Percentiles rank a stretch among this genome's conserved stretches.
phyloP scores from a whole-genome alignment of 2,113 vertebrate species.

The Corythoichthys intestinalis region DNA sequence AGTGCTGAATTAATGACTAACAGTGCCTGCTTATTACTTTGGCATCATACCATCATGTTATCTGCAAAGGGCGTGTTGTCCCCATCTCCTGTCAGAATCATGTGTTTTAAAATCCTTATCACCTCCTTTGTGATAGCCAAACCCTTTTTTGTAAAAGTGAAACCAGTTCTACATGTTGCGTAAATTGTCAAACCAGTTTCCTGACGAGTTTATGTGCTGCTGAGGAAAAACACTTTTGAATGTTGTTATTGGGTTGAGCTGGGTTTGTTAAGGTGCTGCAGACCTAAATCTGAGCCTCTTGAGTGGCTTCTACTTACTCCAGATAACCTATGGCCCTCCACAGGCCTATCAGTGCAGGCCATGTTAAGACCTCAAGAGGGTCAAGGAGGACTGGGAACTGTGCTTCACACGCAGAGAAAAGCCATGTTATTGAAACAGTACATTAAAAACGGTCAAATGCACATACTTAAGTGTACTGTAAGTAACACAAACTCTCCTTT shows the following conservation, averaged over 20 bases:
- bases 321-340: conserved; percentile 52
- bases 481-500: not conserved
- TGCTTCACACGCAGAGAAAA: not conserved
- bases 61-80: conserved; percentile 43
- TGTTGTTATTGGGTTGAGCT: not conserved
- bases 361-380: conserved; percentile 34
- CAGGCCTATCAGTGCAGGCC: conserved; percentile 40
- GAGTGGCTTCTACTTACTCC: conserved; percentile 42
- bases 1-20: not conserved
- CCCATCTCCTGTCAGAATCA: conserved; percentile 20
- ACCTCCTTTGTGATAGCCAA: conserved; percentile 20
- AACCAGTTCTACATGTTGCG: conserved; percentile 15
- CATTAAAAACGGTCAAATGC: conserved; percentile 11
- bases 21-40: conserved; percentile 17
- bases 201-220: conserved; percentile 11
- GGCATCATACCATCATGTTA: not conserved
- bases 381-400: conserved; percentile 40
- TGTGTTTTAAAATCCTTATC: conserved; percentile 22
- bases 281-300: conserved; percentile 46
- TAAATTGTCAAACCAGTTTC: conserved; percentile 26
- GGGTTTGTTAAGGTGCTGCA: conserved; percentile 43
- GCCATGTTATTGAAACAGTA: not conserved
- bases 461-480: not conserved
- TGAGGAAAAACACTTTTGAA: conserved; percentile 3
- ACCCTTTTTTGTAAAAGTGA: conserved; percentile 20